phyloP scores from a whole-genome alignment of 2,888 invertebrate genomes.

The Sisyra terminalis region DNA sequence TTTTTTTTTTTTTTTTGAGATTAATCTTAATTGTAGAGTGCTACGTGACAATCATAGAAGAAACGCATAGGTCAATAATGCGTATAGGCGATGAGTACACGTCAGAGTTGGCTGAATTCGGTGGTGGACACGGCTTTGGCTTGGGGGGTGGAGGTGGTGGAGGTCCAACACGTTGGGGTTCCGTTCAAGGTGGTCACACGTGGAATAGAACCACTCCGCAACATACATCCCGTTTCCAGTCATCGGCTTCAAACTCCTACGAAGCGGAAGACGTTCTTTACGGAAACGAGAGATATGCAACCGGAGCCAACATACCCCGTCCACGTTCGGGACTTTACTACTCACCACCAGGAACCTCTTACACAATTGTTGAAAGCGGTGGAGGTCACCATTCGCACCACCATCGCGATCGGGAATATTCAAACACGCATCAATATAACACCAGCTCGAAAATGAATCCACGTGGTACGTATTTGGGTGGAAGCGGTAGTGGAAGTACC shows the following conservation, averaged over 20 bases:
- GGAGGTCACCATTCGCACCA: constrained; percentile 32
- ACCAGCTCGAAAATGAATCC: constrained; percentile 15
- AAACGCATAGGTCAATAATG: constrained; percentile 1
- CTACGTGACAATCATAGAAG: constrained; percentile 3
- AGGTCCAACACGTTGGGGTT: constrained; percentile 13
- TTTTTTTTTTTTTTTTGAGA: too few species aligned
- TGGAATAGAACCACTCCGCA: constrained; percentile 17
- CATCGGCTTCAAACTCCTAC: constrained; percentile 4
- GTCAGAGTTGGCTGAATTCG: constrained; percentile 27
- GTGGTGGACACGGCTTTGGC: constrained; percentile 21
- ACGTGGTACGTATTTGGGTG: constrained; percentile 48
- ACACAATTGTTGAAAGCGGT: constrained; percentile 71
- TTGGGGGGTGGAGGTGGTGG: constrained; percentile 18
- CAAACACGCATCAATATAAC: constrained; percentile 6
- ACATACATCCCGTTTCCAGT: constrained; percentile 11
- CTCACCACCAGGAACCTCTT: constrained; percentile 77
- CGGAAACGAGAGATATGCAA: constrained; percentile 38
- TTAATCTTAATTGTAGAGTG: not conserved
- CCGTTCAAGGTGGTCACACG: constrained; percentile 9
- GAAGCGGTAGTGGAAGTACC: not conserved
- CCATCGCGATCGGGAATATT: constrained; percentile 28
- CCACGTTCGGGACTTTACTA: constrained; percentile 60
- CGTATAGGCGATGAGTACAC: constrained; percentile 19
- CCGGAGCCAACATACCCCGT: constrained; percentile 37
- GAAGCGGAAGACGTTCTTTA: constrained; percentile 17